Evolutionary conservation across 1,140 invertebrate genomes (phyloP).

Genomic region (Eurosta solidaginis): DNA sequence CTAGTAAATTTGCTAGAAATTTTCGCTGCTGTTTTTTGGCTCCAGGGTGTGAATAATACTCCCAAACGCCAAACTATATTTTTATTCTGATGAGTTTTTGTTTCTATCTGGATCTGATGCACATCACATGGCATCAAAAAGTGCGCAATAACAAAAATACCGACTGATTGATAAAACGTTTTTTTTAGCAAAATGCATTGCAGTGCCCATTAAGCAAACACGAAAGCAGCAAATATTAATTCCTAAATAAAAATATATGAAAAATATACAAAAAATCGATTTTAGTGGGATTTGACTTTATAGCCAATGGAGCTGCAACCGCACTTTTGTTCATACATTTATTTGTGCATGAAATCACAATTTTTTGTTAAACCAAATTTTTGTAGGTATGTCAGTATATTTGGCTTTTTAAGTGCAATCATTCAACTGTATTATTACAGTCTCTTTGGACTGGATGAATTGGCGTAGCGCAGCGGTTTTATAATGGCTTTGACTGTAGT

Average conservation of each 20-base stretch:
- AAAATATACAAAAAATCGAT: not conserved
- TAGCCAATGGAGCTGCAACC: not conserved
- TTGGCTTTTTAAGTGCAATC: not conserved
- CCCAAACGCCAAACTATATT: not conserved
- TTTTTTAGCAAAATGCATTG: not conserved
- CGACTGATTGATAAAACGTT: not conserved
- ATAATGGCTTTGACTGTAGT: not conserved
- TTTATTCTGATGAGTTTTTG: no score
- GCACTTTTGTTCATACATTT: not conserved
- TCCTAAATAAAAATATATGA: not conserved
- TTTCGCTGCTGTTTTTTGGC: no score
- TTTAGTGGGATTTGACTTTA: not conserved
- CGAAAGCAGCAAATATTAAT: not conserved
- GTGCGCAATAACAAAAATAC: not conserved
- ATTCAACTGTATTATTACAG: not conserved
- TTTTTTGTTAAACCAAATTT: not conserved
- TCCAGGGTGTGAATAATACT: no score
- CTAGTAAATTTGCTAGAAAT: no score
- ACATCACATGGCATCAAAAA: slow-evolving; percentile 10
- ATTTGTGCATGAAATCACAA: not conserved
- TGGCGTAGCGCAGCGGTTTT: not conserved
- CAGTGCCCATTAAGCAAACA: not conserved
- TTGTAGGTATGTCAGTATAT: not conserved
- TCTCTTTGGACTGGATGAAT: not conserved
- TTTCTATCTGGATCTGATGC: no score